Evolutionary conservation across 1,140 invertebrate species (phyloP).

Genomic region (Euschistus heros): DNA sequence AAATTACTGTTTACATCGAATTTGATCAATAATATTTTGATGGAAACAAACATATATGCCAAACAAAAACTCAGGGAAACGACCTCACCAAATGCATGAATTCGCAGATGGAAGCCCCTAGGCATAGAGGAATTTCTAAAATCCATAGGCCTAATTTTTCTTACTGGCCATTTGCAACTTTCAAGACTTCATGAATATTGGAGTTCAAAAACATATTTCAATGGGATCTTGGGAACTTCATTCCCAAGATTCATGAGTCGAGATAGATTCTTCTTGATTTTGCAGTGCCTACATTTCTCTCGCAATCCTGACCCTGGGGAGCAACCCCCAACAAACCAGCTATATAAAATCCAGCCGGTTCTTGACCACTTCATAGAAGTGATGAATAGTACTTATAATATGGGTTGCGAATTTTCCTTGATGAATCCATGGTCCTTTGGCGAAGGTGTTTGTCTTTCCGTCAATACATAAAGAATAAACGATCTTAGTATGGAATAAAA

Average conservation of each 20-base stretch:
- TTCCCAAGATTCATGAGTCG: slow-evolving; percentile 15
- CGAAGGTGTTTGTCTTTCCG: slow-evolving; percentile 32
- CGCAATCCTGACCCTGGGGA: neutral
- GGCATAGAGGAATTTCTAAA: neutral
- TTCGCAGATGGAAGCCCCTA: neutral
- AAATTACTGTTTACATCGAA: no score
- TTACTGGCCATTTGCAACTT: slow-evolving; percentile 17
- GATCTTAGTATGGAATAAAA: slow-evolving; percentile 33
- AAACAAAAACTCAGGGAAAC: neutral
- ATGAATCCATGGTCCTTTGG: slow-evolving; percentile 33
- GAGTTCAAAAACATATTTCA: slow-evolving; percentile 17
- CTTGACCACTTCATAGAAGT: slow-evolving; percentile 16
- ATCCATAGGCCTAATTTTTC: slow-evolving; percentile 18
- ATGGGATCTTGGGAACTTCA: neutral
- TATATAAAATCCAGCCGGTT: slow-evolving; percentile 6
- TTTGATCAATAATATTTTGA: no score
- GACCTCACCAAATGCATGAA: neutral
- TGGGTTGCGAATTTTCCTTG: slow-evolving; percentile 28
- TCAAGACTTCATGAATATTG: neutral
- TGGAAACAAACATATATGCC: neutral
- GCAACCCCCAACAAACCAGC: neutral
- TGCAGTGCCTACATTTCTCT: neutral
- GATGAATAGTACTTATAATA: slow-evolving; percentile 5
- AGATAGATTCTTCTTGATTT: slow-evolving; percentile 6
- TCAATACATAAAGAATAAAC: slow-evolving; percentile 33